These are phyloP conservation scores for Orcinus orca DNA, from an alignment of 2,113 vertebrate species.

Conservation along the genomic window DNA sequence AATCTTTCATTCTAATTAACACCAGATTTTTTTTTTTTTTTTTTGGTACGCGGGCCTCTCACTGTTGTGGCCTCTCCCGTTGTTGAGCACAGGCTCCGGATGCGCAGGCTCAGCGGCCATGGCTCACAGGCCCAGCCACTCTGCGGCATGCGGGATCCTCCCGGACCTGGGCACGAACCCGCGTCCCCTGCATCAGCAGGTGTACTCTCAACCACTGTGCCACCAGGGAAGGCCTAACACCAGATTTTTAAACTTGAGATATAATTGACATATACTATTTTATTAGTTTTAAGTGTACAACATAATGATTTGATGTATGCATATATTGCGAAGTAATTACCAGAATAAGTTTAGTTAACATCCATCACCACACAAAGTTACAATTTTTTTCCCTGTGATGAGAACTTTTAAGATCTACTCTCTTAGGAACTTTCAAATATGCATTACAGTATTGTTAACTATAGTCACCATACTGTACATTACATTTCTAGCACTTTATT, in stretches of 20 bases:
- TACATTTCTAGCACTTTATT: neutral
- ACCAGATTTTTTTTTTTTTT: no score
- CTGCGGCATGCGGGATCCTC: no score
- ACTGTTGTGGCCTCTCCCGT: no score
- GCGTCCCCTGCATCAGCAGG: no score
- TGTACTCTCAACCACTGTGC: no score
- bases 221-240: no score
- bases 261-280: neutral
- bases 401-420: neutral
- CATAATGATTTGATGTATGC: no score
- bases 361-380: neutral
- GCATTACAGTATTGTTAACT: neutral
- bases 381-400: neutral
- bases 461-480: neutral
- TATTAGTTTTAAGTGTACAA: neutral
- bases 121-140: no score
- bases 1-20: neutral
- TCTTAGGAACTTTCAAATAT: neutral
- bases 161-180: no score
- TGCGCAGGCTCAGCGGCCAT: no score
- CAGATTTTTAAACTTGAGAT: neutral
- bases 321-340: neutral
- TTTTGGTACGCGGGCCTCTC: no score
- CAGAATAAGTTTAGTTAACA: neutral
- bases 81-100: no score